Base-by-base conservation (phyloP, 2,888 invertebrate species). In the Amiota communis region DNA sequence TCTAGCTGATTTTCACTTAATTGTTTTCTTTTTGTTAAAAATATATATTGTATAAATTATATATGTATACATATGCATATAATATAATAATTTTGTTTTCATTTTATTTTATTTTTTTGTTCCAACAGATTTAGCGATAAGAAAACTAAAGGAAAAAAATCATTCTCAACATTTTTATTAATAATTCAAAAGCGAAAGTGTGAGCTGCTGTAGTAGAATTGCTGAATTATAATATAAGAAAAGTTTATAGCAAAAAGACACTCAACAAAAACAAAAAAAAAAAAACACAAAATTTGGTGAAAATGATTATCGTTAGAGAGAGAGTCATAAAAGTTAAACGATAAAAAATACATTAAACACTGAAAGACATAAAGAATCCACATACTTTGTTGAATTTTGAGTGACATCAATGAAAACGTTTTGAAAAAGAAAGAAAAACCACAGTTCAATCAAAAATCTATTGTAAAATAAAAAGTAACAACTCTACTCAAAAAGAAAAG, bases 171-270 rank as follows among this genome's bases (percentile, higher is more conserved):
- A 63, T 36, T 23, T 23, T 36, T 36, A 36, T 36, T 36, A 36
- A 36, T 36, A 36, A 36, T 36, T 36, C 36, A 53, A 68, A 53
- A 51, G 67, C 53, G 67, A 68, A 23, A 68, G 67, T 68, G 67
- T 20, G 53, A 51, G 23, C 53, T 51, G 36, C 36, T 63, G 0
- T 53, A 63, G 46, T 13, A 13, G 68, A 69, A 75, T 76, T 75
- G 74, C 75, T 76, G 83, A 74, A 64, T 71, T 53, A 57, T 70
- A 67, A 70, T 78, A 78, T 80, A 75, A 81, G 70, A 76, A 76
- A 36, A 36, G 36, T 36, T 36, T 2, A 36, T 36, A 36, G 36
- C 36, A 36, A 36, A 46, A 74, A 75, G 72, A 68, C 74, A 69
- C 67, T 49, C 53, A 73, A 72, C 78, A 78, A 80, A 74, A 81